A percentile compares a stretch with the other conserved stretches of the same genome.
These are phyloP conservation scores for Mesoligia furuncula DNA, from an alignment of 2,888 invertebrate species.

Conservation along the genomic window DNA sequence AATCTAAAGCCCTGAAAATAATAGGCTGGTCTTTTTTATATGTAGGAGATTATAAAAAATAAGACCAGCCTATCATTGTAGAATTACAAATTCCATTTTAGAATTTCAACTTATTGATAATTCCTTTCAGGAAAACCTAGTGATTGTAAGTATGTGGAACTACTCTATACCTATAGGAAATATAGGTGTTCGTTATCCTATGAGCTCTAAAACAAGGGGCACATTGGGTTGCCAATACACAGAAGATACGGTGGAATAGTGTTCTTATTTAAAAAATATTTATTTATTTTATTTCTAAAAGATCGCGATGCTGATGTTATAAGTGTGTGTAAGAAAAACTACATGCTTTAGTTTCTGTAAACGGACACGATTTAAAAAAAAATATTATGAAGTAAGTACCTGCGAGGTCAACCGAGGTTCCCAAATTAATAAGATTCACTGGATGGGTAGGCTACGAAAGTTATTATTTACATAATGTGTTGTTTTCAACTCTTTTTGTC, in stretches of 20 bases:
- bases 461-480: conserved; percentile 56
- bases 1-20: no score
- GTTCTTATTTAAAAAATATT: not conserved
- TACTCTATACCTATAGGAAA: no score
- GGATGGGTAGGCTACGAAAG: conserved; percentile 21
- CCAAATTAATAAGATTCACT: conserved; percentile 44
- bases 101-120: not conserved
- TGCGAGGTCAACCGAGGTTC: conserved; percentile 36
- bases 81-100: not conserved
- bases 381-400: no score
- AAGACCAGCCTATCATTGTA: not conserved
- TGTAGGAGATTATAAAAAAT: not conserved
- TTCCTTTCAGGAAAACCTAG: not conserved
- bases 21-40: no score
- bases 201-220: no score
- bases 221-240: not conserved
- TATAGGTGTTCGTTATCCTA: no score
- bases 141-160: no score
- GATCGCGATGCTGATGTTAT: no score
- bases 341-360: not conserved
- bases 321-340: no score
- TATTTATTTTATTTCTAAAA: not conserved
- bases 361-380: not conserved
- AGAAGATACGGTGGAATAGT: not conserved
- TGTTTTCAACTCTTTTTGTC: conserved; percentile 35